Base-by-base conservation (phyloP, 1,140 invertebrate genomes). In the Drosophila murphyi region DNA sequence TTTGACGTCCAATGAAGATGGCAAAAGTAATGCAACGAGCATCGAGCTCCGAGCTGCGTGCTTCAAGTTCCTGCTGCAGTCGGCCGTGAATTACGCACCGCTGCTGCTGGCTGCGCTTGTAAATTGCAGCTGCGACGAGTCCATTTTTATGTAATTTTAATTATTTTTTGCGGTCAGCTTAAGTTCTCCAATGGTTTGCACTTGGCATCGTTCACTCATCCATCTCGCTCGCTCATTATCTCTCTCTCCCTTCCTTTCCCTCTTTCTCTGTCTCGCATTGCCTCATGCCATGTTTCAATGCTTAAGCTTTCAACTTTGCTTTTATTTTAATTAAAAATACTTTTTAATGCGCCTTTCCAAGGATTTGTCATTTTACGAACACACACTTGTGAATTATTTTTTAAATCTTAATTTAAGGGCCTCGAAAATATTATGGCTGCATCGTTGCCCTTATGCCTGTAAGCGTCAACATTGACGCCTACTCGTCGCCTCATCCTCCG, bases 271-370 rank as follows among this genome's bases (percentile, higher is more conserved):
- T 62, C 54, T 65, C 72, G 51, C 63, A 4, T 2, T 43, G 39
- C 39, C 39, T 43, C 39, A 68, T 75, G 72, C 62, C 72, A 76
- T 64, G 72, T 73, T 74, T 76, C 48, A 72, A 76, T 64, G 55
- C 69, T 73, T 70, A 78, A 78, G 78, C 78, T 85, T 85, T 76
- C 72, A 89, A 81, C 78, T 81, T 89, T 81, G 85, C 85, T 88
- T 89, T 81, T 74, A 32, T 88, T 88, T 88, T 88, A 88, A 88
- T 88, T 88, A 88, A 88, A 86, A 88, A 72, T 80, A 71, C 68
- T 62, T 88, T 88, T 89, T 88, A 88, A 88, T 88, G 85, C 86
- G 83, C 54, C 75, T 80, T 74, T 10, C 31, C 45, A 62, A 64
- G 69, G 60, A 72, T 64, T 72, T 61, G 57, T 61, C 56, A 69